These are phyloP conservation scores for Paracanthobrama guichenoti DNA, from an alignment of 2,113 vertebrate species.

Conservation along the genomic window DNA sequence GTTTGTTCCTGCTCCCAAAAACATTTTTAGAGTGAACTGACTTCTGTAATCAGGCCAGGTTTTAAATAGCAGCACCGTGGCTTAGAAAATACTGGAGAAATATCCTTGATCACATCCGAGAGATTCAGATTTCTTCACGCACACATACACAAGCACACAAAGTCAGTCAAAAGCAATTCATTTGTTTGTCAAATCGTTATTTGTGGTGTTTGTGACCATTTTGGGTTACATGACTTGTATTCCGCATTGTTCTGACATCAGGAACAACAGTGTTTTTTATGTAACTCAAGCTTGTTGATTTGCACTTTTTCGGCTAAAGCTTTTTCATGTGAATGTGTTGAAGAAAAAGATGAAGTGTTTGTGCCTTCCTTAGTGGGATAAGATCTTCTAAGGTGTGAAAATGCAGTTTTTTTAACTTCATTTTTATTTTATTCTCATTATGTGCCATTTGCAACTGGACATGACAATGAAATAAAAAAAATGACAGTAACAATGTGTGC, in stretches of 20 bases:
- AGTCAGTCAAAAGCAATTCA: constrained; percentile 15
- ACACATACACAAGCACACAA: constrained; percentile 22
- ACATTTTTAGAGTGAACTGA: constrained; percentile 44
- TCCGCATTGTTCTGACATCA: background rate
- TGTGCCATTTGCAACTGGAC: constrained; percentile 39
- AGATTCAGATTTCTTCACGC: background rate
- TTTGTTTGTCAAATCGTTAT: constrained; percentile 34
- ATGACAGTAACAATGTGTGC: background rate
- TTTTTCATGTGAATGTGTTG: constrained; percentile 36
- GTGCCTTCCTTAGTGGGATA: constrained; percentile 48
- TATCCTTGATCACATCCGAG: background rate
- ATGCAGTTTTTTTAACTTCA: constrained; percentile 4
- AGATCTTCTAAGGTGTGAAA: constrained; percentile 1
- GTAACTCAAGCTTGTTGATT: constrained; percentile 29
- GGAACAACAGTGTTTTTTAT: constrained; percentile 15
- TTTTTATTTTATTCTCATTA: constrained; percentile 28
- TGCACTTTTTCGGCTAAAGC: constrained; percentile 39
- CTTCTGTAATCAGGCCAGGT: constrained; percentile 47
- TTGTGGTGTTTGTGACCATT: background rate
- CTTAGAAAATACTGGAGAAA: constrained; percentile 13
- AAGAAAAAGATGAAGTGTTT: constrained; percentile 9
- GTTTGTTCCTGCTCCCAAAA: constrained; percentile 40
- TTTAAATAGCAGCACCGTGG: constrained; percentile 48
- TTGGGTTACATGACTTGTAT: constrained; percentile 4
- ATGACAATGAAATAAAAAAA: constrained; percentile 25